Conservation (phyloP, 2,113 vertebrate species). For the Xiphophorus maculatus region DNA sequence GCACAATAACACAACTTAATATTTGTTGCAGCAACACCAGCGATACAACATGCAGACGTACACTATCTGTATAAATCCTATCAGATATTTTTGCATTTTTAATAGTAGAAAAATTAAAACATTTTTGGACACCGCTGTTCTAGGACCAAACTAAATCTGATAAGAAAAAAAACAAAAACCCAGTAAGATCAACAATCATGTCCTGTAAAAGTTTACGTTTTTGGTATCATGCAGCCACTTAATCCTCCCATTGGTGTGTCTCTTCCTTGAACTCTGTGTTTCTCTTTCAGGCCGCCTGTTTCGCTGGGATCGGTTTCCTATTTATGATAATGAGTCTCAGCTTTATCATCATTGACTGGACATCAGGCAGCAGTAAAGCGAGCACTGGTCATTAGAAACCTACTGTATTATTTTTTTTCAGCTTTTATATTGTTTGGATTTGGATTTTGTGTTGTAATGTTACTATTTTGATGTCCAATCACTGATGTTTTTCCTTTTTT, state of each 20-base stretch:
- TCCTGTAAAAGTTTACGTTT: background rate
- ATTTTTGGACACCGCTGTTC: background rate
- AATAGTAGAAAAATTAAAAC: background rate
- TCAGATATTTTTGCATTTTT: too few species aligned
- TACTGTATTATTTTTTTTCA: constrained; percentile 8
- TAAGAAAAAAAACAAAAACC: background rate
- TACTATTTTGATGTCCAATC: constrained; percentile 57
- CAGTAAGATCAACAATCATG: background rate
- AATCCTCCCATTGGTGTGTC: background rate
- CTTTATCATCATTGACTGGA: constrained; percentile 98
- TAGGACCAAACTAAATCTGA: background rate
- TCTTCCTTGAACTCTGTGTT: constrained; percentile 4
- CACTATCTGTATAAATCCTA: too few species aligned
- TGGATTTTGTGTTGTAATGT: constrained; percentile 61
- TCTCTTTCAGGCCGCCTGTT: constrained; percentile 87
- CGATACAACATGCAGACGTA: too few species aligned
- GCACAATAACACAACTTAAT: too few species aligned
- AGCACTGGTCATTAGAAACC: constrained; percentile 87
- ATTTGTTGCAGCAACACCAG: too few species aligned
- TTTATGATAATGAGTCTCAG: constrained; percentile 99
- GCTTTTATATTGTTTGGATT: constrained; percentile 54
- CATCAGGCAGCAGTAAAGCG: constrained; percentile 81
- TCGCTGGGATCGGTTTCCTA: constrained; percentile 90
- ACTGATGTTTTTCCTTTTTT: constrained; percentile 52
- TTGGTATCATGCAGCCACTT: background rate